These are phyloP conservation scores for Heliocidaris tuberculata DNA, from an alignment of 35 echinoderm and acorn worm species.

Conservation along the genomic window DNA sequence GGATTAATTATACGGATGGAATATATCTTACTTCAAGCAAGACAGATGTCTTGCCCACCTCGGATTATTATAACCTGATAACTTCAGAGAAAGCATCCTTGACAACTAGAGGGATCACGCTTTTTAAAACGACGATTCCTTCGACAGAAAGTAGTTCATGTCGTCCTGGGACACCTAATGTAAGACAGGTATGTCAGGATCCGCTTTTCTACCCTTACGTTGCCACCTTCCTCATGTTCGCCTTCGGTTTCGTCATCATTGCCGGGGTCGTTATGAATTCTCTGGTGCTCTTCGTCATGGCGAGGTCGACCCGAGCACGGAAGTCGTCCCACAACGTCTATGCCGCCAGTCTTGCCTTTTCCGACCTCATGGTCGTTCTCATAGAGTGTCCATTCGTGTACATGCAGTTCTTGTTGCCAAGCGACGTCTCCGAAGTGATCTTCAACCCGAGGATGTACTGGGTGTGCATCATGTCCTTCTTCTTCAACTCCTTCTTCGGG, in stretches of 20 bases:
- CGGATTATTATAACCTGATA: neutral
- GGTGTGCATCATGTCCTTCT: slow-evolving; percentile 66
- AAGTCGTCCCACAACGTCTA: slow-evolving; percentile 70
- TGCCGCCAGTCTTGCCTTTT: slow-evolving; percentile 79
- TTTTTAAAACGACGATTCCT: neutral
- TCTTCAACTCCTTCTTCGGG: slow-evolving; percentile 79
- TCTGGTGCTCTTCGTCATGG: slow-evolving; percentile 51
- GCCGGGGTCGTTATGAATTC: slow-evolving; percentile 67
- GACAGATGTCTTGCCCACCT: neutral
- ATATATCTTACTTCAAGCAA: neutral
- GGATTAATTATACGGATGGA: slow-evolving; percentile 6
- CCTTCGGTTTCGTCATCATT: slow-evolving; percentile 62
- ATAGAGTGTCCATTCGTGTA: slow-evolving; percentile 67
- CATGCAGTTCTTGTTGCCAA: slow-evolving; percentile 68
- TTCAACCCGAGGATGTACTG: neutral
- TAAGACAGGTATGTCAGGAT: slow-evolving; percentile 52
- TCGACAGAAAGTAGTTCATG: neutral
- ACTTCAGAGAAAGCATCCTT: neutral
- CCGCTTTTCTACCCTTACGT: slow-evolving; percentile 54
- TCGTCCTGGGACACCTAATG: neutral
- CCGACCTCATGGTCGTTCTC: slow-evolving; percentile 72
- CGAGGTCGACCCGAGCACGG: slow-evolving; percentile 50
- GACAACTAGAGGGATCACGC: neutral
- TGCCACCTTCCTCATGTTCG: slow-evolving; percentile 38
- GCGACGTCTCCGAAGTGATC: slow-evolving; percentile 39